Conservation (phyloP, 2,113 vertebrate genomes). For the Phaetusa simplex region DNA sequence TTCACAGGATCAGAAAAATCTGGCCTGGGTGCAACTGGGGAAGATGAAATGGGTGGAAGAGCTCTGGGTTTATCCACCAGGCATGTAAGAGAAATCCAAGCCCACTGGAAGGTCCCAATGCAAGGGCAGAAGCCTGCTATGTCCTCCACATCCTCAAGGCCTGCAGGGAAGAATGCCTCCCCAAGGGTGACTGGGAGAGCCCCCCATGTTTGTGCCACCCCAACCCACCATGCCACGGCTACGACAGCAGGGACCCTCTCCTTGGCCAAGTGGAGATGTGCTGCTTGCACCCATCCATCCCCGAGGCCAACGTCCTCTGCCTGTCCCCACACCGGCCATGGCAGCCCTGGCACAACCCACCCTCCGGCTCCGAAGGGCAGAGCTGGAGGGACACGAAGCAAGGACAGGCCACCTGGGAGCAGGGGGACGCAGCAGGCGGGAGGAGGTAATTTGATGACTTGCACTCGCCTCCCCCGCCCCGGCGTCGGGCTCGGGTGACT, state of each 20-base stretch:
- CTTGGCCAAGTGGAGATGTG: neutral
- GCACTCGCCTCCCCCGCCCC: neutral
- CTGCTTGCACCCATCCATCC: neutral
- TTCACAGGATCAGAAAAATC: neutral
- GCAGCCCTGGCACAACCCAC: neutral
- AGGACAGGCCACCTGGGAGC: neutral
- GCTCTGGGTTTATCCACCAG: neutral
- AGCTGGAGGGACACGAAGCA: neutral
- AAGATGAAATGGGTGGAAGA: neutral
- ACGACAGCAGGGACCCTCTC: rapidly evolving
- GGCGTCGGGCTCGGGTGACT: conserved; percentile 3
- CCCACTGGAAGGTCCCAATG: neutral
- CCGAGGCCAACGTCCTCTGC: rapidly evolving
- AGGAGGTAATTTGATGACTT: neutral
- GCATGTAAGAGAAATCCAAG: neutral
- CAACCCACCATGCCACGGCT: rapidly evolving
- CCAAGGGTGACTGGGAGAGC: rapidly evolving
- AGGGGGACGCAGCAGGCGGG: neutral
- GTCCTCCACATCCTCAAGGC: neutral
- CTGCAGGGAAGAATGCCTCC: neutral
- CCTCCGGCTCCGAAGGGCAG: neutral
- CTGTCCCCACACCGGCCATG: rapidly evolving
- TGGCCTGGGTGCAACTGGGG: rapidly evolving
- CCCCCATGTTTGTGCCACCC: rapidly evolving
- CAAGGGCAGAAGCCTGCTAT: neutral